phyloP scores from a whole-genome alignment of 2,888 invertebrate species.

The Lissocephala sabroskyi region DNA sequence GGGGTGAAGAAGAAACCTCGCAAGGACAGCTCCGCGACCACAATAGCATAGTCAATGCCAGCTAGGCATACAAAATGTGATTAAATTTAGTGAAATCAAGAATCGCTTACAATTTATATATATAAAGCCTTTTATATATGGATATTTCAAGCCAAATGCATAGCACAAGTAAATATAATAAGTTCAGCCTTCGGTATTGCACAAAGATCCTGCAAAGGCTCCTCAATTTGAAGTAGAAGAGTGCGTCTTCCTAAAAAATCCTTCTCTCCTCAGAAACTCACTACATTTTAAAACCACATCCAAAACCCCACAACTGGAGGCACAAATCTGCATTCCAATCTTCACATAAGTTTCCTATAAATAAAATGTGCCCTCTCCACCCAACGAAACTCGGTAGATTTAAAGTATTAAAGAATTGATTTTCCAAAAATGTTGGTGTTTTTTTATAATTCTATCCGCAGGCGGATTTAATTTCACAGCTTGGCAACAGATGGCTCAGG shows the following conservation, averaged over 20 bases:
- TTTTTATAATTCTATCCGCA: neutral
- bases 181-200: too few species aligned
- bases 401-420: too few species aligned
- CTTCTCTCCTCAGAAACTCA: too few species aligned
- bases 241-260: too few species aligned
- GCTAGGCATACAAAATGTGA: neutral
- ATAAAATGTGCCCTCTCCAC: too few species aligned
- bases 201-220: too few species aligned
- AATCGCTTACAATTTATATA: neutral
- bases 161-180: neutral
- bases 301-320: too few species aligned
- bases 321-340: too few species aligned
- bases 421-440: neutral
- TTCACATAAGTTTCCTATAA: too few species aligned
- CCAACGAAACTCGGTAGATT: too few species aligned
- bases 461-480: neutral
- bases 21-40: slow-evolving; percentile 7
- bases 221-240: too few species aligned
- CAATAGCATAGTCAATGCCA: slow-evolving; percentile 3
- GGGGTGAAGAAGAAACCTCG: slow-evolving; percentile 44
- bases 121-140: neutral
- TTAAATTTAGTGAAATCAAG: neutral
- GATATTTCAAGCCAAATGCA: neutral
- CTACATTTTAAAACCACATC: too few species aligned
- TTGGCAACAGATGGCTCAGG: slow-evolving; percentile 22